phyloP scores from a whole-genome alignment of 2,888 invertebrate species.

The Psylliodes chrysocephalus region DNA sequence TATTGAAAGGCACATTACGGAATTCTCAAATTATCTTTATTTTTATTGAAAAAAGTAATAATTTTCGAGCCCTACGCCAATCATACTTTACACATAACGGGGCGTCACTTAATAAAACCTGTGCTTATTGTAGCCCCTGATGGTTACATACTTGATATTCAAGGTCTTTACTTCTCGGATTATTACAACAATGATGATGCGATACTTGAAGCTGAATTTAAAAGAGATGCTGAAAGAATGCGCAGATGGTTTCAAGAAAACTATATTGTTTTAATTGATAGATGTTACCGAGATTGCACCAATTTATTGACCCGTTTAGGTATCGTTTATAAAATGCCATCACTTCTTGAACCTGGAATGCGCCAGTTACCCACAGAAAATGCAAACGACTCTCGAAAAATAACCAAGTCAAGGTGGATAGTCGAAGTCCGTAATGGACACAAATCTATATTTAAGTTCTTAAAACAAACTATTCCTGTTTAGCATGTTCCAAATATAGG shows the following conservation, averaged over 20 bases:
- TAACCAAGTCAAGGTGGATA: constrained; percentile 20
- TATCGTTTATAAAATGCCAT: constrained; percentile 3
- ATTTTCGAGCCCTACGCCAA: too few species aligned
- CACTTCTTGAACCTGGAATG: not conserved
- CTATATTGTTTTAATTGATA: constrained; percentile 25
- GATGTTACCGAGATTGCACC: constrained; percentile 15
- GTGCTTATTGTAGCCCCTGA: constrained; percentile 20
- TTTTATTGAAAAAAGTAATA: too few species aligned
- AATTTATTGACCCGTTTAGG: constrained; percentile 5
- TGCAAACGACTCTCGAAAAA: constrained; percentile 9
- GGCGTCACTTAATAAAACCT: constrained; percentile 25
- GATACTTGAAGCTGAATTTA: constrained; percentile 16
- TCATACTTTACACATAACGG: not conserved
- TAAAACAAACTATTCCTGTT: too few species aligned
- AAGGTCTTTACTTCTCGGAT: constrained; percentile 25
- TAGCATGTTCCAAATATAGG: too few species aligned
- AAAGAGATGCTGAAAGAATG: constrained; percentile 12
- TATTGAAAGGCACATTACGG: too few species aligned
- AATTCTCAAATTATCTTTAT: too few species aligned
- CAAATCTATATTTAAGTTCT: constrained; percentile 12
- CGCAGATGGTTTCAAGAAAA: constrained; percentile 22
- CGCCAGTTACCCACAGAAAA: constrained; percentile 11
- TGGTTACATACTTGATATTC: constrained; percentile 24
- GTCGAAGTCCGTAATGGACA: constrained; percentile 23
- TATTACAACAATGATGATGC: constrained; percentile 21